phyloP scores from a whole-genome alignment of 1,140 invertebrate species.

The Laupala kohalensis region DNA sequence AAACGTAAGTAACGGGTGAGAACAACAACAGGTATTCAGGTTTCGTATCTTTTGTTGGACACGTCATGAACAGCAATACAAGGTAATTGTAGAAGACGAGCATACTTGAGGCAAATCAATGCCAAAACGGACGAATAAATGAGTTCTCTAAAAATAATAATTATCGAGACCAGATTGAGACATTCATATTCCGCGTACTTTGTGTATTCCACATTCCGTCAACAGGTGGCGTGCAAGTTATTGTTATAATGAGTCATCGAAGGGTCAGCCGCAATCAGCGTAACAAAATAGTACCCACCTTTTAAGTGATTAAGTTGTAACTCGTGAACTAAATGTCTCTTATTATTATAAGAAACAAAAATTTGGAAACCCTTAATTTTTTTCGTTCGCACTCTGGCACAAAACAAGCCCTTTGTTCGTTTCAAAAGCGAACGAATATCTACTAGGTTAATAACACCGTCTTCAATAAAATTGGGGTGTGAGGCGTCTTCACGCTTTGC shows the following conservation, averaged over 20 bases:
- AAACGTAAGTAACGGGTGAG: too few relatives aligned
- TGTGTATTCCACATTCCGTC: neutral
- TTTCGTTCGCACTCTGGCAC: neutral
- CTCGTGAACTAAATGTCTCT: too few relatives aligned
- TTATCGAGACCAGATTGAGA: too few relatives aligned
- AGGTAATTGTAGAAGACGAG: too few relatives aligned
- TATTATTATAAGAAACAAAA: neutral
- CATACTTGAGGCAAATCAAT: too few relatives aligned
- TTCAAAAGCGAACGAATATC: neutral
- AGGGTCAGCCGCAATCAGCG: neutral
- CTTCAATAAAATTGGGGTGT: neutral
- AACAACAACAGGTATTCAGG: too few relatives aligned
- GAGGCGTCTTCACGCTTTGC: neutral
- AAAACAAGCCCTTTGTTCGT: neutral
- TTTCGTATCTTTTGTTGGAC: too few relatives aligned
- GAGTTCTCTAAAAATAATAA: too few relatives aligned
- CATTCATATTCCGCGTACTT: too few relatives aligned
- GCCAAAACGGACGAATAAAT: too few relatives aligned
- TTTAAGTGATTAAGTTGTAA: too few relatives aligned
- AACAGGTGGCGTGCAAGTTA: slow-evolving; percentile 1
- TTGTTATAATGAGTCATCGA: neutral
- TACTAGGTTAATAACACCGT: slow-evolving; percentile 2
- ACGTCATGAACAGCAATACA: too few relatives aligned
- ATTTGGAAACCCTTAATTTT: neutral
- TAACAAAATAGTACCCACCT: slow-evolving; percentile 3